Conservation (phyloP, 1,140 invertebrate species). For the Tetranychus urticae region DNA sequence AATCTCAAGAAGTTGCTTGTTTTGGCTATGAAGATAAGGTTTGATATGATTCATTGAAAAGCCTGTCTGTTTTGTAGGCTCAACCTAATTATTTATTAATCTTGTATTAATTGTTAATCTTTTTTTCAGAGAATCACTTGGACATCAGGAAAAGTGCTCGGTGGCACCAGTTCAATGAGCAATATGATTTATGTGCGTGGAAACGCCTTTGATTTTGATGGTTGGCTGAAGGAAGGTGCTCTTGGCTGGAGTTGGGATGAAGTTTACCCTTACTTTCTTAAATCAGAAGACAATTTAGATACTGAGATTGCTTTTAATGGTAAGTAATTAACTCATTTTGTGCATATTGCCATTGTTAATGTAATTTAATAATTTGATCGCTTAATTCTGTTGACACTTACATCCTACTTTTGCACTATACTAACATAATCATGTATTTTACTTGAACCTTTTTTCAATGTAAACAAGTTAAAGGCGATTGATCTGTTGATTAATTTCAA, state of each 20-base stretch:
- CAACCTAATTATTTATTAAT: too few relatives aligned
- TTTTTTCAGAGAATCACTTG: background rate
- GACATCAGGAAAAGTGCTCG: conserved; percentile 43
- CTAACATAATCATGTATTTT: too few relatives aligned
- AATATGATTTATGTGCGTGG: conserved; percentile 92
- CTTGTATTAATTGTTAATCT: background rate
- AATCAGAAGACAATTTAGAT: conserved; percentile 66
- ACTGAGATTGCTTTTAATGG: conserved; percentile 16
- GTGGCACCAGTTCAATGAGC: conserved; percentile 64
- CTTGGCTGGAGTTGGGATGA: conserved; percentile 71
- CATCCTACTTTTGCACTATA: too few relatives aligned
- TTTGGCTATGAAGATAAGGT: conserved; percentile 22
- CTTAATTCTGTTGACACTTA: too few relatives aligned
- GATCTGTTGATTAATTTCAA: too few relatives aligned
- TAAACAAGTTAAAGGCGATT: too few relatives aligned
- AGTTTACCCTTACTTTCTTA: conserved; percentile 63
- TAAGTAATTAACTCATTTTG: conserved; percentile 20
- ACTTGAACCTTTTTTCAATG: too few relatives aligned
- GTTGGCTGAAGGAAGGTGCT: conserved; percentile 68
- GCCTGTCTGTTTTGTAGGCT: too few relatives aligned
- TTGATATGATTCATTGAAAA: background rate
- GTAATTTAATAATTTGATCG: too few relatives aligned
- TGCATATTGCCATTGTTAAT: too few relatives aligned
- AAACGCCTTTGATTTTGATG: conserved; percentile 73
- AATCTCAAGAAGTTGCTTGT: conserved; percentile 55